A percentile compares a stretch with the other conserved stretches of the same genome.
Conservation (phyloP, 2,113 vertebrate genomes). For the Sarotherodon lohbergeri region DNA sequence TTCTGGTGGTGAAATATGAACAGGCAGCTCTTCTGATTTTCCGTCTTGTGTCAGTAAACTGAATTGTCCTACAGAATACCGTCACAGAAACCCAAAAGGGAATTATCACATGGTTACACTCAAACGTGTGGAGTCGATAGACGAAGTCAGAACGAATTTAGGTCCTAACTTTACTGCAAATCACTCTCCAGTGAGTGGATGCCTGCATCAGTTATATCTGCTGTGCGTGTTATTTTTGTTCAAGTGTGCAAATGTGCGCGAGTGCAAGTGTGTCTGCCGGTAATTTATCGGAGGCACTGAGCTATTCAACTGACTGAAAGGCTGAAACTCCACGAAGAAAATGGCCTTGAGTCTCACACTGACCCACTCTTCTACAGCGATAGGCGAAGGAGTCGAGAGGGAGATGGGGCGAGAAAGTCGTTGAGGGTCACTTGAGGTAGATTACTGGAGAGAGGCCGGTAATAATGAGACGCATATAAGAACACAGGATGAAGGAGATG, state of each 20-base stretch:
- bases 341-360: constrained; percentile 10
- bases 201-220: neutral
- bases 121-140: neutral
- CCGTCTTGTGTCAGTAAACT: neutral
- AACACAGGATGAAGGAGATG: constrained; percentile 23
- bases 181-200: neutral
- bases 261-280: neutral
- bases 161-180: neutral
- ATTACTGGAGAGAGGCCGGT: constrained; percentile 16
- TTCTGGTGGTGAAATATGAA: neutral
- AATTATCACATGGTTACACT: neutral
- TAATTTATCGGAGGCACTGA: neutral
- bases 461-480: constrained; percentile 29
- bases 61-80: neutral
- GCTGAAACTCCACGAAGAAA: neutral
- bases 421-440: constrained; percentile 37
- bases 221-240: neutral
- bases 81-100: neutral
- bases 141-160: constrained; percentile 14
- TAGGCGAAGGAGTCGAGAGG: neutral
- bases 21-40: neutral
- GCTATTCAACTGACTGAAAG: neutral
- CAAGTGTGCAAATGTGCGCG: neutral
- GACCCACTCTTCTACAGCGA: constrained; percentile 23
- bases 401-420: constrained; percentile 9